Evolutionary conservation across 2,113 vertebrate species (phyloP), one percentile per base, ranked within the genome.

Genomic region (Chloroceryle aenea): DNA sequence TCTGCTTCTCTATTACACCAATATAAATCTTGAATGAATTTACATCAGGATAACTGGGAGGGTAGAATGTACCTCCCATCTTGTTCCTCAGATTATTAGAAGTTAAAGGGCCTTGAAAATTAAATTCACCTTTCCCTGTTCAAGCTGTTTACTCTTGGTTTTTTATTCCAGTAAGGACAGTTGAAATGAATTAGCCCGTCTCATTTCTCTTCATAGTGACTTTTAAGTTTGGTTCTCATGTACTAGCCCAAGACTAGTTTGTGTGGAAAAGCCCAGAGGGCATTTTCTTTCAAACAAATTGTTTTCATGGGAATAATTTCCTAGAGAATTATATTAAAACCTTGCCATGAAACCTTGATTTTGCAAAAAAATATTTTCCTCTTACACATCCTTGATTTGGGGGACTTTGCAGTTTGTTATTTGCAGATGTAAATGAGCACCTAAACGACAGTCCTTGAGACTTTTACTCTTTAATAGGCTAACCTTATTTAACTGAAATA

Each of bases 291-390:
- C 84, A 95, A 89, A 95, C 90, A 97, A 96, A 97, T 97, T 96
- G 91, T 96, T 97, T 96, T 96, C 87, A 79, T 96, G 93, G 92
- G 72, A 87, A 96, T 95, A 86, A 96, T 96, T 97, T 96, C 96
- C 95, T 76, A 83, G 67, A 56, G 81, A 84, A 89, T 96, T 89
- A 23, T 88, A 76, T 94, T 93, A 74, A 95, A 97, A 79, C 91
- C 73, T 69, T 96, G 87, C 79, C 52, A 67, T 0, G 2, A 86
- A 90, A 85, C 61, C 78, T 78, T 40, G 42, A 88, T 95, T 95
- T 87, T 89, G 10, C 1, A 38, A 75, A 40, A 32, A n/a, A 75
- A 55, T 9, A n/a, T 45, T 76, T 87, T 43, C 42, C n/a, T 45
- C n/a, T 50, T 55, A 1, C 7, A n/a, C 14, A 34, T 74, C 66